phyloP scores from a whole-genome alignment of 2,888 invertebrate genomes.

The Scaeva pyrastri region DNA sequence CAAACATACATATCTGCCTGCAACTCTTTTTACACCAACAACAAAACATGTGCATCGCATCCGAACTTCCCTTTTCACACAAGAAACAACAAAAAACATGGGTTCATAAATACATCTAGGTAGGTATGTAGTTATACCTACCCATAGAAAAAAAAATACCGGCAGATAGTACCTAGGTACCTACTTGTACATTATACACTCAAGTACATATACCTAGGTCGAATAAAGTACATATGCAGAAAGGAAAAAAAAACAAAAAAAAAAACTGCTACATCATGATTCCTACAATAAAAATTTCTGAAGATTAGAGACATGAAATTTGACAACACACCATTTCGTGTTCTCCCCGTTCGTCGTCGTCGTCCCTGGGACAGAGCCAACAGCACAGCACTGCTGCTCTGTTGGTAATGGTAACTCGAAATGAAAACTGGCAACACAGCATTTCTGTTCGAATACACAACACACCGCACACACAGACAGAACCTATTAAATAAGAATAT shows the following conservation, averaged over 20 bases:
- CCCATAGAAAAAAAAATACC: constrained; percentile 37
- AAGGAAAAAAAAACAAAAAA: constrained; percentile 12
- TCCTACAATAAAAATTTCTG: constrained; percentile 19
- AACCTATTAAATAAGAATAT: constrained; percentile 45
- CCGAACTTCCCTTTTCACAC: constrained; percentile 9
- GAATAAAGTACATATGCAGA: constrained; percentile 18
- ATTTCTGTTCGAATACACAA: constrained; percentile 28
- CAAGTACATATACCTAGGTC: constrained; percentile 17
- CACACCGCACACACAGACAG: neutral
- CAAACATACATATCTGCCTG: neutral
- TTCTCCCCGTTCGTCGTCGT: too few relatives aligned
- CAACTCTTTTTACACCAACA: constrained; percentile 42
- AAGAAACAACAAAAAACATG: neutral
- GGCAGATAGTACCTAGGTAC: constrained; percentile 38
- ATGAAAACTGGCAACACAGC: constrained; percentile 60
- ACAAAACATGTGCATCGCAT: constrained; percentile 54
- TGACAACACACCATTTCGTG: constrained; percentile 59
- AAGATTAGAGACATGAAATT: constrained; percentile 53
- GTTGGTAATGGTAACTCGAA: neutral
- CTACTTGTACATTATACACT: constrained; percentile 6
- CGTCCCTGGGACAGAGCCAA: neutral
- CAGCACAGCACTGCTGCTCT: neutral
- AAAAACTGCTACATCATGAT: constrained; percentile 13
- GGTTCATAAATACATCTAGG: too few relatives aligned
- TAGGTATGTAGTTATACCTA: too few relatives aligned